phyloP scores from a whole-genome alignment of 2,888 invertebrate species.

The Machimus rusticus region DNA sequence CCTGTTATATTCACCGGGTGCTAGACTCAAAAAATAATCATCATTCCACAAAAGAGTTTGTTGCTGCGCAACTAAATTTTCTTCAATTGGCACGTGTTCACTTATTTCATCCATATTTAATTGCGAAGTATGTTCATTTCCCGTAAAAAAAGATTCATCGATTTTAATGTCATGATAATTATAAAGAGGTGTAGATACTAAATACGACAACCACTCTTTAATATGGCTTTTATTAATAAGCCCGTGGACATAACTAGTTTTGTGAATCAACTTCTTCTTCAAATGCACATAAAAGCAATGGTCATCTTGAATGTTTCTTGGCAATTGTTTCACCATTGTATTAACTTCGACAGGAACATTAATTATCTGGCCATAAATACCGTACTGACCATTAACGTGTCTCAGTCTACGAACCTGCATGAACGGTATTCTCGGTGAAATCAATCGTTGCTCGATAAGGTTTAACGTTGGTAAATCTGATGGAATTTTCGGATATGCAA shows the following conservation, averaged over 20 bases:
- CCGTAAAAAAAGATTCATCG: no score
- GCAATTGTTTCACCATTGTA: not conserved
- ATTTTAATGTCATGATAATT: not conserved
- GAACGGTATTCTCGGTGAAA: not conserved
- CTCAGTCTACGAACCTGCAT: not conserved
- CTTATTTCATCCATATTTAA: not conserved
- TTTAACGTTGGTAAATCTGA: not conserved
- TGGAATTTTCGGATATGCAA: not conserved
- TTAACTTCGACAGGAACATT: not conserved
- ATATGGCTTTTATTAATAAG: not conserved
- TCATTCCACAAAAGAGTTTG: not conserved
- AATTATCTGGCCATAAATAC: not conserved
- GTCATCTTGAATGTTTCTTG: not conserved
- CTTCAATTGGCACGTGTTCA: not conserved
- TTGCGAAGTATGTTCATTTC: no score
- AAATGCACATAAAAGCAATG: not conserved
- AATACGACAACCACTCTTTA: not conserved
- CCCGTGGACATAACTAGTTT: not conserved
- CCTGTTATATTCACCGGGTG: not conserved
- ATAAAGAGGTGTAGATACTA: no score
- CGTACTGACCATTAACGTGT: not conserved
- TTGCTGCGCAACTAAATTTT: not conserved
- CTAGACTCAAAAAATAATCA: not conserved
- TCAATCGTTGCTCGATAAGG: not conserved
- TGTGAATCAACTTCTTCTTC: not conserved